Evolutionary conservation across 2,888 invertebrate species (phyloP), one percentile per base, ranked within the genome.

Genomic region (Erebia aethiops): DNA sequence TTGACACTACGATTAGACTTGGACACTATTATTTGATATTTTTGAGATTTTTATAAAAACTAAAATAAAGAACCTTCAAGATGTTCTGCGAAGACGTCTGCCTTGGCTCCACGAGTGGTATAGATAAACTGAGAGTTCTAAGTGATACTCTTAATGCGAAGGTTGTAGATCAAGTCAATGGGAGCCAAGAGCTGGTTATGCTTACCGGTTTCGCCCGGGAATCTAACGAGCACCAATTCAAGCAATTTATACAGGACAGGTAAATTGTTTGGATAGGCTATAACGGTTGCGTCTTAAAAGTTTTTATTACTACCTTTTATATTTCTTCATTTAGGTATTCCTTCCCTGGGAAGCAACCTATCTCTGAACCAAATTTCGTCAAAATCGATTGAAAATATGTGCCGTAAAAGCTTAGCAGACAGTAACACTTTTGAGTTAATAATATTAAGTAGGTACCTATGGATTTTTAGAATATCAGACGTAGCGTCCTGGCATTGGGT

Each of bases 401-500:
- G n/a, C n/a, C n/a, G n/a, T n/a, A n/a, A n/a, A n/a, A n/a, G n/a
- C n/a, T n/a, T n/a, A 26, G 3, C 35, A 35, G 35, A 35, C 1
- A 35, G 35, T 7, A 5, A 35, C 35, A 35, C 35, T 35, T 35
- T 35, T 7, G 35, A 35, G 35, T 35, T 35, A 7, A 35, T 35
- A 35, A 7, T 35, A 35, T 35, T 35, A 7, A 18, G 16, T 54
- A 54, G 3, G 1, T 18, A 57, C 14, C 26, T 26, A 26, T 8
- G 8, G 11, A 18, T 18, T 71, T 68, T 9, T 69, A 92, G 92
- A 81, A 88, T 93, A 74, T 83, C 92, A 70, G 90, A 91, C 41
- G 84, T 93, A 69, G 81, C 84, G 1, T 90, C 91, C 9, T 93
- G 92, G 92, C 85, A 84, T 5, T 92, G 92, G 92, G 90, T 92